These are phyloP conservation scores for Clistopyga incitator DNA, from an alignment of 2,888 invertebrate genomes.

Conservation along the genomic window DNA sequence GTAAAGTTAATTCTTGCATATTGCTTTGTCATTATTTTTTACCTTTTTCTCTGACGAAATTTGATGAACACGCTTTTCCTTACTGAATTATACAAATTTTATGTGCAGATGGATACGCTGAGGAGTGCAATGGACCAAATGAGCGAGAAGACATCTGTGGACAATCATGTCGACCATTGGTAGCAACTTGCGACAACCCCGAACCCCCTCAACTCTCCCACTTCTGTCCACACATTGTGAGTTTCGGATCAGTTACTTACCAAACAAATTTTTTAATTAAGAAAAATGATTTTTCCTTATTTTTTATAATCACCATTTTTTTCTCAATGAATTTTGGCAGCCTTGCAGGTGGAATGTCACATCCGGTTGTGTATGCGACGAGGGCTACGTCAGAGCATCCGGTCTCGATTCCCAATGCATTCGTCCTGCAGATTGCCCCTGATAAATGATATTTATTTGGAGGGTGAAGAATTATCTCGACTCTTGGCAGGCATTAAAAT, in stretches of 20 bases:
- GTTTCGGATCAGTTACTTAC: background rate
- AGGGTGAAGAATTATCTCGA: too few relatives aligned
- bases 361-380: background rate
- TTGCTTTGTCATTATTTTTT: too few relatives aligned
- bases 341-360: background rate
- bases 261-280: too few relatives aligned
- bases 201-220: background rate
- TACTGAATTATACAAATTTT: background rate
- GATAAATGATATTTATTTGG: background rate
- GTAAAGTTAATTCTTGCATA: too few relatives aligned
- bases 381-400: background rate
- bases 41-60: too few relatives aligned
- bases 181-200: constrained; percentile 20
- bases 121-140: constrained; percentile 3
- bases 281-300: too few relatives aligned
- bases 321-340: background rate
- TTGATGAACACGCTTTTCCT: too few relatives aligned
- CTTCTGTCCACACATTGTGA: constrained; percentile 45
- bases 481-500: too few relatives aligned
- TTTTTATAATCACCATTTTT: too few relatives aligned
- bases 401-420: background rate
- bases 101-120: constrained; percentile 23
- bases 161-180: constrained; percentile 18
- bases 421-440: background rate
- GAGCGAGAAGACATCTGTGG: constrained; percentile 39